Conservation (phyloP, 2,888 invertebrate genomes). For the Campopleginae sp. region DNA sequence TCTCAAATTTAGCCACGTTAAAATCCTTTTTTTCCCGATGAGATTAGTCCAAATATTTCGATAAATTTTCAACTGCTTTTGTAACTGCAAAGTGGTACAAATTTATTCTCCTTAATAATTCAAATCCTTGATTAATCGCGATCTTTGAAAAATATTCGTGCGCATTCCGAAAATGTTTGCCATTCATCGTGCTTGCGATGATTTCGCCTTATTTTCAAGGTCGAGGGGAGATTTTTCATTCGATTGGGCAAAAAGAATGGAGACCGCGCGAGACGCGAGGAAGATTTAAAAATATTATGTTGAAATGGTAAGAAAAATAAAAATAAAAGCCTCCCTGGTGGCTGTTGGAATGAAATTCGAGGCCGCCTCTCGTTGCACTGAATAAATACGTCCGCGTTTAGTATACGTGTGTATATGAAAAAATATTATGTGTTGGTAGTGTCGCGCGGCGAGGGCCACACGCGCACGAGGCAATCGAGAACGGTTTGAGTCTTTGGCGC, state of each 20-base stretch:
- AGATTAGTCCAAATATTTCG: no score
- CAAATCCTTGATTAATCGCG: background rate
- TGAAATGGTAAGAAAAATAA: conserved; percentile 15
- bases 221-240: conserved; percentile 6
- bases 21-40: background rate
- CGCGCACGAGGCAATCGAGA: conserved; percentile 56
- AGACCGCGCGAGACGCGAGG: background rate
- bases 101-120: background rate
- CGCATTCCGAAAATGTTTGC: background rate
- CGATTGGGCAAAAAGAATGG: conserved; percentile 23
- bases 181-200: conserved; percentile 31
- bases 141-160: background rate
- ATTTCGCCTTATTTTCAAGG: conserved; percentile 44
- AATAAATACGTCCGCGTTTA: background rate
- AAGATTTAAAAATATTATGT: conserved; percentile 6
- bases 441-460: conserved; percentile 55
- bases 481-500: conserved; percentile 59
- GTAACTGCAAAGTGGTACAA: no score
- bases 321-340: conserved; percentile 18
- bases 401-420: background rate
- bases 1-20: background rate
- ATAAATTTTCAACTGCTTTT: no score
- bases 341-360: conserved; percentile 68
- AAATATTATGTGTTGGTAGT: conserved; percentile 11
- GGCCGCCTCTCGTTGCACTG: conserved; percentile 60